Base-by-base conservation (phyloP, 2,797 vertebrate species). In the Brachyalestes nurse region DNA sequence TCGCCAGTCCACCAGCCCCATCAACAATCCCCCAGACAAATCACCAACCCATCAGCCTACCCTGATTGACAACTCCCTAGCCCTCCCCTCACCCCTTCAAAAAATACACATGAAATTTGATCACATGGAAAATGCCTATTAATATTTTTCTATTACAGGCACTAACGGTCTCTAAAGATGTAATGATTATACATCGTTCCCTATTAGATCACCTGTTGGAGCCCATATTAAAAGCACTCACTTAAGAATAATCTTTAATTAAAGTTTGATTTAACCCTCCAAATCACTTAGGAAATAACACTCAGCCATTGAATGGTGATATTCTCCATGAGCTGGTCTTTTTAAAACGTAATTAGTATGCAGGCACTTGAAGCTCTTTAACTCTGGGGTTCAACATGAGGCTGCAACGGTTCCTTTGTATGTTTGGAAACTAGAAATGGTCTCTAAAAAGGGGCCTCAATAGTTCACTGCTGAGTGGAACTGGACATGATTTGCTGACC, bases 291-390 rank as follows among this genome's bases (percentile, higher is more conserved):
- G 69, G 69, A 72, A 83, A 53, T 12, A n/a, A 34, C 28, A 61
- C 53, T 60, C 25, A 60, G 53, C 64, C 42, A 67, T 5, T 25
- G 40, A 65, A 72, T 19, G 34, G 55, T 82, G 74, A 65, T 75
- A 16, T 57, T 49, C 71, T 82, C 70, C 45, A 67, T 75, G 42
- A 82, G 69, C n/a, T 69, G 55, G 53, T n/a, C 72, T 64, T 77
- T 55, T 65, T 62, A 57, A 21, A 47, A 21, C 49, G 61, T 82
- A 83, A 85, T 83, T 82, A 67, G 62, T 64, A 60, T 80, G 65
- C 71, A 76, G 42, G 40, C 28, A 57, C 34, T 51, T 80, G 25
- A n/a, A 71, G 66, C 69, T 21, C 23, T 74, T 85, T 75, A 74
- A 87, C 75, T 80, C 64, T 25, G 81, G 42, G 79, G 45, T 73